Conservation (phyloP, 2,113 vertebrate species). For the Catharus fuscescens region DNA sequence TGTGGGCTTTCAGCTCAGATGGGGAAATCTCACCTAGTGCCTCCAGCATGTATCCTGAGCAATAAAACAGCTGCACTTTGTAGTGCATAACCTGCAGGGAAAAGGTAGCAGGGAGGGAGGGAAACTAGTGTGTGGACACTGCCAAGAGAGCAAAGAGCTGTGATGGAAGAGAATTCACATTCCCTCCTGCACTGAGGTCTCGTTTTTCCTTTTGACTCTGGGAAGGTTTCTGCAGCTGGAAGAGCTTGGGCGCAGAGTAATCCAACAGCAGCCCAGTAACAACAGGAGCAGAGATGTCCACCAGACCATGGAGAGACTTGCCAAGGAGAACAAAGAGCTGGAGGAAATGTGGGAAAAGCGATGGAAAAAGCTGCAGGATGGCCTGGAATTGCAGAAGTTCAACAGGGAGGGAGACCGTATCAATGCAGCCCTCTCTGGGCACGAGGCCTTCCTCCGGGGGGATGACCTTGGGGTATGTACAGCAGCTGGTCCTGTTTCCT, state of each 20-base stretch:
- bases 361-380: slow-evolving; percentile 72
- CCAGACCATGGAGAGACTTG: slow-evolving; percentile 66
- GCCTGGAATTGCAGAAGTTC: slow-evolving; percentile 81
- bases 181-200: background rate
- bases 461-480: slow-evolving; percentile 81
- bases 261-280: background rate
- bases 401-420: slow-evolving; percentile 81
- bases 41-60: background rate
- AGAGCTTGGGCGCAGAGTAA: slow-evolving; percentile 55
- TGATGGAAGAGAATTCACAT: background rate
- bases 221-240: slow-evolving; percentile 65
- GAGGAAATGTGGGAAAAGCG: slow-evolving; percentile 75
- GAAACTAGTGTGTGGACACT: background rate
- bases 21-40: background rate
- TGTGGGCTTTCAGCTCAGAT: background rate
- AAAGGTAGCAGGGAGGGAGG: background rate
- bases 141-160: background rate
- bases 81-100: background rate
- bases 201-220: background rate
- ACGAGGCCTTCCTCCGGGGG: slow-evolving; percentile 79
- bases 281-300: slow-evolving; percentile 54
- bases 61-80: background rate
- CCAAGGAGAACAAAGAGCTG: slow-evolving; percentile 68
- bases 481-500: background rate
- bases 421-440: slow-evolving; percentile 79